Base-by-base conservation (phyloP, 2,113 vertebrate species). In the Pycnonotus jocosus region DNA sequence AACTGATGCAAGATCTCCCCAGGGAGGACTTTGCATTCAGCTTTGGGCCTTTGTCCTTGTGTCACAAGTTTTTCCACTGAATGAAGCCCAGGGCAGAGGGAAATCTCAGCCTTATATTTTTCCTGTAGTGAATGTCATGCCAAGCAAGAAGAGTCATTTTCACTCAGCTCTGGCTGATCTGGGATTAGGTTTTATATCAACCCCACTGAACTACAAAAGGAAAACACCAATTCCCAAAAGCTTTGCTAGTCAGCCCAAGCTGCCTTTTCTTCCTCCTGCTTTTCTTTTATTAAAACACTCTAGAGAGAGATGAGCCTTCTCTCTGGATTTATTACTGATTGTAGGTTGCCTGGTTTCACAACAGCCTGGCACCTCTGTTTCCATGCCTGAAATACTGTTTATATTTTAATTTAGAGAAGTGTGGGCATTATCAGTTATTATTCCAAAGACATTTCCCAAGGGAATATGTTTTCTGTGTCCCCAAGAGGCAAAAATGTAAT, bases 51-150 rank as follows among this genome's bases (percentile, higher is more conserved):
- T 95, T 93, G 93, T 96, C 93, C 94, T 86, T 40, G 40, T 95
- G 90, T 84, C 93, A 96, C 92, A 97, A 96, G 93, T 91, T 94
- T 95, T 97, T 93, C 92, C 82, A 88, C 80, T 95, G 90, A 97
- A 84, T 68, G 69, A 88, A 96, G 86, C 76, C 69, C 0, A 0
- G 85, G 76, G 77, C 96, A 88, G 72, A 94, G 81, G 53, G 76
- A 94, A 94, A 86, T 81, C 80, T 92, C 89, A 83, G 82, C 82
- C 60, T 78, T 81, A 25, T 6, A 70, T 90, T 95, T 94, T 53
- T 70, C 57, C 69, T n/a, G 31, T 81, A 66, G 72, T 1, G 0
- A 94, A 65, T 86, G 82, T 62, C 85, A 70, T 0, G 0, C 64
- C 69, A 92, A 68, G 88, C 83, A 60, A 77, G 80, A 95, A 22